Base-by-base conservation (phyloP, 2,113 vertebrate genomes). In the Saguinus midas region DNA sequence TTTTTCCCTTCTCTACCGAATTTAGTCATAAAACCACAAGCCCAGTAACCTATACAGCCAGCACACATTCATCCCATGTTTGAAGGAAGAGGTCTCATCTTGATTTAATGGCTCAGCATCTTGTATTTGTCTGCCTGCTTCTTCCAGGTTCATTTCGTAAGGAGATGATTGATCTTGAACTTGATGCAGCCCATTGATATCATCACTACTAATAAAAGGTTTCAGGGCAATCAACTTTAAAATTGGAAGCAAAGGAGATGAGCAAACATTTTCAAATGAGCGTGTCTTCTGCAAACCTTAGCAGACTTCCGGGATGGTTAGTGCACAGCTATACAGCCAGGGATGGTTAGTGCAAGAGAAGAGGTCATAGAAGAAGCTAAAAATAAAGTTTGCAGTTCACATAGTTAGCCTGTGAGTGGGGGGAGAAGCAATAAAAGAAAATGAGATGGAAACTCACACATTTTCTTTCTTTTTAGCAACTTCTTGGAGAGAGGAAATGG, bases 401-500 rank as follows among this genome's bases (percentile, higher is more conserved):
- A 32, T 14, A 61, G 88, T 73, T 90, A 91, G 81, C 94, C 52
- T 29, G 48, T 88, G 82, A 66, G 58, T 81, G 66, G 27, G 86
- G 27, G 87, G 50, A 83, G 68, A 95, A 68, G 87, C 79, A 64
- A 90, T 93, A 94, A 95, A 93, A 93, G 86, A 68, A 96, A 97
- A 97, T 81, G 87, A 97, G 84, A 52, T 87, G 93, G 90, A 95
- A 93, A 95, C 93, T 43, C 79, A 52, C 83, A 91, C 48, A 18
- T 95, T 96, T 95, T 79, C 83, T 96, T 79, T 95, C 79, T 87
- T 95, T 93, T 93, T 81, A 85, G 80, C 83, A 93, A 87, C 80
- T 97, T 98, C 57, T 84, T 95, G 61, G 76, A 94, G 89, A 89
- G 90, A 93, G 45, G 86, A 95, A 95, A 89, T 45, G 43, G 75